phyloP scores from a whole-genome alignment of 1,140 invertebrate species.

The Conopomorpha cramerella region DNA sequence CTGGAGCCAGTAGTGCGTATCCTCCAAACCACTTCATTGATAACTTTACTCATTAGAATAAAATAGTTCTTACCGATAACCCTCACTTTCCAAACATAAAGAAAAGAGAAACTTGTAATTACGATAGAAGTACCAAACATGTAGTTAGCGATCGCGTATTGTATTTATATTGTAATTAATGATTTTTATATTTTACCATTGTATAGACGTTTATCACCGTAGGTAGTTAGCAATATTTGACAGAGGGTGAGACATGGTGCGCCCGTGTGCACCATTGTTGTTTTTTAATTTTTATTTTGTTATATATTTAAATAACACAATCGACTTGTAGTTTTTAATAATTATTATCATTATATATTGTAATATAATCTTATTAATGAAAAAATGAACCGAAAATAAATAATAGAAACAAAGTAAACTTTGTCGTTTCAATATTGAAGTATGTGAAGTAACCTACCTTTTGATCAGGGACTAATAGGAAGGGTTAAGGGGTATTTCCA shows the following conservation, averaged over 20 bases:
- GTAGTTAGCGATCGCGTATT: constrained; percentile 55
- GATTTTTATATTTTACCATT: constrained; percentile 57
- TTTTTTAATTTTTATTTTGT: constrained; percentile 51
- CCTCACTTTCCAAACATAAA: too few species aligned
- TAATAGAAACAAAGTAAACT: constrained; percentile 40
- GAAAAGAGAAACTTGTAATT: too few species aligned
- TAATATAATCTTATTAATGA: constrained; percentile 60
- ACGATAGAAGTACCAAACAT: constrained; percentile 53
- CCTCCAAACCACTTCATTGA: too few species aligned
- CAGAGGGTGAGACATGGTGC: constrained; percentile 34
- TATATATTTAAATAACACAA: constrained; percentile 60
- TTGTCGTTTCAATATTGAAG: constrained; percentile 27
- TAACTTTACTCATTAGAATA: too few species aligned
- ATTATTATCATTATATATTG: constrained; percentile 61
- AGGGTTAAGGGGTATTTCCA: too few species aligned
- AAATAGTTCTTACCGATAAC: too few species aligned
- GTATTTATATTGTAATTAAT: constrained; percentile 53
- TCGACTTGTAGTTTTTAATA: constrained; percentile 56
- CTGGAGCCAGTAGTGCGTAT: too few species aligned
- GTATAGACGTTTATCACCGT: constrained; percentile 46
- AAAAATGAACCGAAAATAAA: constrained; percentile 58
- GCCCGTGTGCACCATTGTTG: constrained; percentile 35
- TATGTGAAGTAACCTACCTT: too few species aligned
- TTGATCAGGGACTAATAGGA: too few species aligned
- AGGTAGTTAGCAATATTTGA: constrained; percentile 42